Base-by-base conservation (phyloP, 2,888 invertebrate genomes). In the Melanophora roralis region DNA sequence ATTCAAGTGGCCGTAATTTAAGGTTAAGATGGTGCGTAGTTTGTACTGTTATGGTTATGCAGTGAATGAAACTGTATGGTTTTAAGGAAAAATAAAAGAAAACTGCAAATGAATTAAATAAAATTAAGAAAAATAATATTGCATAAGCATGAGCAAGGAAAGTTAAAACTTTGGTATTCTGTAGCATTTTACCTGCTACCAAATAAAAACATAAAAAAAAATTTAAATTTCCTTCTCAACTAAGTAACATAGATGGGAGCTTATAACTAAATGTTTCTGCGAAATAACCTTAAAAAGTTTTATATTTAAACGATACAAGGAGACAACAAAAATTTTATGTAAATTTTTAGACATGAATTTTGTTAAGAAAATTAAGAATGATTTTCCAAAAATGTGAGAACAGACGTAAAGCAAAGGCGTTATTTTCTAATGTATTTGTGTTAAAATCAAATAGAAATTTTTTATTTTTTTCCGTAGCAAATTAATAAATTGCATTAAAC, bases 1-100 rank as follows among this genome's bases (percentile, higher is more conserved):
- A 76, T 69, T 76, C 69, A 76, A 76, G 76, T 69, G 62, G 76
- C 69, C 49, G 38, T 55, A 55, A 47, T 64, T 47, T 49, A 32
- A 47, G 69, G 64, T 49, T 53, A 59, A 47, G 36, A 57, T 11
- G 45, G 23, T 47, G 27, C 27, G 3, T 27, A 23, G 12, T 69
- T 55, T 14, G n/a, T 65, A 40, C 27, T 23, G 27, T 27, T n/a
- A n/a, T 43, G 12, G 11, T 60, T 16, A 23, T n/a, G n/a, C n/a
- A n/a, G n/a, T n/a, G n/a, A n/a, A n/a, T n/a, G n/a, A n/a, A n/a
- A 1, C 4, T 43, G 21, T 38, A 38, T 34, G 14, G 14, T 40
- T 27, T 7, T 8, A 21, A 19, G 7, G 14, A n/a, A n/a, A 49
- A 27, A 21, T 14, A 43, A n/a, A 40, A 14, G 14, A 1, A 1